Percentiles rank a stretch among this genome's conserved stretches.
phyloP scores from a whole-genome alignment of 1,140 invertebrate species.

The Venturia canescens region DNA sequence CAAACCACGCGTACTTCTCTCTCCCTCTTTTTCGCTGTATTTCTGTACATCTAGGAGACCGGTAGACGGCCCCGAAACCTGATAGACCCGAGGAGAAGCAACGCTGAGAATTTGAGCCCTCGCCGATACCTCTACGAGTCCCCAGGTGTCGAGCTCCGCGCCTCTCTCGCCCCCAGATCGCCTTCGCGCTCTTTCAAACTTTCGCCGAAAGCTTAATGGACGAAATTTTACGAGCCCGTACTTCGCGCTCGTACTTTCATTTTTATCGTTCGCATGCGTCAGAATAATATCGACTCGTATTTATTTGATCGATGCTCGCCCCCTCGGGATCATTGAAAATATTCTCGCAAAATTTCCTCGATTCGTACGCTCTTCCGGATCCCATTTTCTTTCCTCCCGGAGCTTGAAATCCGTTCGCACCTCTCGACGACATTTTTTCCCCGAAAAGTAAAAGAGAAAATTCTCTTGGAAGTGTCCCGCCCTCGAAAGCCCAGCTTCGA shows the following conservation, averaged over 20 bases:
- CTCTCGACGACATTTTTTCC: no score
- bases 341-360: no score
- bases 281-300: background rate
- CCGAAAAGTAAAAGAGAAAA: no score
- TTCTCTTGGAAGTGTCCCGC: no score
- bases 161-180: slow-evolving; percentile 38
- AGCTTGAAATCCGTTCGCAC: no score
- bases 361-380: no score
- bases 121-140: slow-evolving; percentile 27
- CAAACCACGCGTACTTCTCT: background rate
- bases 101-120: slow-evolving; percentile 45
- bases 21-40: background rate
- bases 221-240: slow-evolving; percentile 66
- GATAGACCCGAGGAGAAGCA: slow-evolving; percentile 37
- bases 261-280: background rate
- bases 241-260: background rate
- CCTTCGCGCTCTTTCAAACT: slow-evolving; percentile 57
- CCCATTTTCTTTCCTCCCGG: no score
- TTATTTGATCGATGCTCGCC: background rate
- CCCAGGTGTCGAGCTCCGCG: slow-evolving; percentile 23
- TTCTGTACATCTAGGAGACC: background rate
- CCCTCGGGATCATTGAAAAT: no score
- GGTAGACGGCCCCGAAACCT: slow-evolving; percentile 10
- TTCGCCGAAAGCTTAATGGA: slow-evolving; percentile 59
- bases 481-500: no score